Evolutionary conservation across 35 echinoderm and acorn worm species (phyloP), one percentile per base, ranked within the genome.

Genomic region (Holothuria glaberrima): DNA sequence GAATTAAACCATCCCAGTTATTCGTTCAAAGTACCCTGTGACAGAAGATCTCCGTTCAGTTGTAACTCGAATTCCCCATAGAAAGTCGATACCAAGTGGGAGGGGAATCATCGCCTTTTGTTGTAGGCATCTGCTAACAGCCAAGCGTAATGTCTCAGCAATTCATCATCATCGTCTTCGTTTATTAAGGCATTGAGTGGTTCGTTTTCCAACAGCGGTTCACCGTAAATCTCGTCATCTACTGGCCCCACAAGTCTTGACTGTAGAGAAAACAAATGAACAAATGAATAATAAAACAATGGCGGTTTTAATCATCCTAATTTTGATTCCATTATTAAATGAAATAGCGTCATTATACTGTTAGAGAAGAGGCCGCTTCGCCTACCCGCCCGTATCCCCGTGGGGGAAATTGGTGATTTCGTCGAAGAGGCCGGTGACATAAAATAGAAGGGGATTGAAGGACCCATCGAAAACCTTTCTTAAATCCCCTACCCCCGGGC

Each of bases 111-210:
- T 72, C 69, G 69, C 35, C 17, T 34, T 34, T 72, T 18, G 69
- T 31, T 34, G 69, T 72, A 72, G 35, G 17, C 28, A 32, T 72
- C 69, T 34, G n/a, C 69, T 28, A 72, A 34, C 29, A 31, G 69
- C 69, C 69, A 72, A 19, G 29, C 29, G 69, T 31, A 72, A 72
- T 72, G 35, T 72, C 35, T 72, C 29, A 72, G n/a, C 69, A 72
- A 31, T 41, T 2, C 36, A 72, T 72, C 30, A 32, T 26, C 30
- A 31, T 72, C 30, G 24, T 72, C 69, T 26, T 72, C n/a, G 69
- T 72, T 72, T 30, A 28, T 72, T 30, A 72, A 72, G 69, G 69
- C 69, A 72, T 28, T 30, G n/a, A 28, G 29, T 31, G 69, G 69
- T 72, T 72, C 69, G 7, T 28, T 72, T 72, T 72, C 69, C 69